Conservation (phyloP, 2,888 invertebrate species). For the Macrophya alboannulata region DNA sequence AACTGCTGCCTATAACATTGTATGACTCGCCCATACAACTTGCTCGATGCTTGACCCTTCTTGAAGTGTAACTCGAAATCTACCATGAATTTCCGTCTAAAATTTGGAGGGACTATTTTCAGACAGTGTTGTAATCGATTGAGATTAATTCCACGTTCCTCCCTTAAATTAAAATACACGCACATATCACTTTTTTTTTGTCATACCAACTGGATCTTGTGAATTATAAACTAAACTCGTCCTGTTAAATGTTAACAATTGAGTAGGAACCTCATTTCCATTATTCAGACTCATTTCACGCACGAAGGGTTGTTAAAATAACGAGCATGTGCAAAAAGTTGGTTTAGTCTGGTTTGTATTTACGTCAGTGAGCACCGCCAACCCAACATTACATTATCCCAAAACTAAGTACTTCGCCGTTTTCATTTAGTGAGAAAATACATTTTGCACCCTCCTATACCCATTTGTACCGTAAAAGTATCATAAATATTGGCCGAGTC, state of each 20-base stretch:
- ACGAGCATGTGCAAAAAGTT: constrained; percentile 20
- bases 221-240: background rate
- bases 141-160: no score
- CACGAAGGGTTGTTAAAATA: constrained; percentile 23
- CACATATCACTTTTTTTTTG: background rate
- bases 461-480: background rate
- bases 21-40: no score
- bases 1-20: no score
- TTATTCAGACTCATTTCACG: background rate
- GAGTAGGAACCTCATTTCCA: constrained; percentile 1
- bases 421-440: background rate
- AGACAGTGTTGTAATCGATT: no score
- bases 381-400: background rate
- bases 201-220: background rate
- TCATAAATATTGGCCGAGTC: background rate
- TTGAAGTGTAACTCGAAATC: no score
- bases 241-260: background rate
- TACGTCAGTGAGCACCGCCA: background rate
- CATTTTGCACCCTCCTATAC: background rate
- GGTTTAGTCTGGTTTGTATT: background rate
- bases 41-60: no score
- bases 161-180: no score
- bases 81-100: no score
- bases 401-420: background rate
- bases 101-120: no score